Conservation (phyloP, 2,113 vertebrate species). For the Acrocephalus kingi region DNA sequence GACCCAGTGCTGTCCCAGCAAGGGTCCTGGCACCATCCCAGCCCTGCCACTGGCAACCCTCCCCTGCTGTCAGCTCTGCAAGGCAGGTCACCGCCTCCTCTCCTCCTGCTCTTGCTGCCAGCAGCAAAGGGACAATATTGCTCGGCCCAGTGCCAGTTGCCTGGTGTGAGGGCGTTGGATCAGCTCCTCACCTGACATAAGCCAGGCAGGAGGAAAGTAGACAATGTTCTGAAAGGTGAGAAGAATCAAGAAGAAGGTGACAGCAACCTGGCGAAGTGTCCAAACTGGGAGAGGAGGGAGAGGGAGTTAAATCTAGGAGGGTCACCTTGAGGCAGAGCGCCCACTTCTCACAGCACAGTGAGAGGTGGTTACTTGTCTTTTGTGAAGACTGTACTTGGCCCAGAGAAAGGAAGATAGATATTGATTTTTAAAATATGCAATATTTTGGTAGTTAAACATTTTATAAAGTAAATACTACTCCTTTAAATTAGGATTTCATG, state of each 20-base stretch:
- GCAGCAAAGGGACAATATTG: conserved; percentile 44
- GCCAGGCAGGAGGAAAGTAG: conserved; percentile 45
- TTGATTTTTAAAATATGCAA: background rate
- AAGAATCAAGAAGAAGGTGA: conserved; percentile 53
- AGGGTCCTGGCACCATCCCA: conserved; percentile 30
- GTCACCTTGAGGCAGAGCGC: conserved; percentile 45
- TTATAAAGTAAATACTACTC: background rate
- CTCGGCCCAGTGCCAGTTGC: background rate
- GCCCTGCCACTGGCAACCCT: background rate
- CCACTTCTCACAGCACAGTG: background rate
- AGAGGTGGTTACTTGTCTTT: background rate
- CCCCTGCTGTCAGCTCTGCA: conserved; percentile 16
- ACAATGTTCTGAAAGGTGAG: conserved; percentile 64
- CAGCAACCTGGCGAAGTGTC: conserved; percentile 5
- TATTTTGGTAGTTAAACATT: background rate
- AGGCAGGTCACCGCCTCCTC: conserved; percentile 26
- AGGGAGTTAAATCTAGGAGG: background rate
- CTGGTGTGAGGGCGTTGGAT: background rate
- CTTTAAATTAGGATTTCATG: background rate
- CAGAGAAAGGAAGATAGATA: background rate
- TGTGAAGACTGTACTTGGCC: background rate
- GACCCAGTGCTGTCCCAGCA: background rate
- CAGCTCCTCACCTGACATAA: conserved; percentile 59
- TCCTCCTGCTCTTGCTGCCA: conserved; percentile 6
- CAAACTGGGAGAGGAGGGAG: background rate